Conservation (phyloP, 1,140 invertebrate genomes). For the Drosophila oshimai region DNA sequence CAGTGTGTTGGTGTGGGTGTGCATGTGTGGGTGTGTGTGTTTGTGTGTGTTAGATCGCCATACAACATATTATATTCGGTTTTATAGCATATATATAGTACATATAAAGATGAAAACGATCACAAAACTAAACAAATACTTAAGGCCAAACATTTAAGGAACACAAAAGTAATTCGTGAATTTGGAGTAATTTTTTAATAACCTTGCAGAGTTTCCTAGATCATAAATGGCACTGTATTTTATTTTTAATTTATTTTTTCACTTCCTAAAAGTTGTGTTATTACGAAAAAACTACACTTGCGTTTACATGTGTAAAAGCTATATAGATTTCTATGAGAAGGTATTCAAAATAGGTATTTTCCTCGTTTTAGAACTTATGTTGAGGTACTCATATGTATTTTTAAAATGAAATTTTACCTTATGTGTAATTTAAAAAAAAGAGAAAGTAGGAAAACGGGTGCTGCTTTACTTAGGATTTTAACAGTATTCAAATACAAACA, state of each 20-base stretch:
- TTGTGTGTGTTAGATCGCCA: conserved; percentile 15
- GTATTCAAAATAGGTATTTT: no score
- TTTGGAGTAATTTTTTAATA: not conserved
- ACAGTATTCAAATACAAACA: no score
- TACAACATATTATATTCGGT: conserved; percentile 5
- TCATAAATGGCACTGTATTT: not conserved
- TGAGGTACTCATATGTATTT: no score
- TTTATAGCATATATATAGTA: not conserved
- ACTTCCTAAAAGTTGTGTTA: no score
- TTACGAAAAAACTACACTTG: no score
- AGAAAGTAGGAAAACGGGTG: no score
- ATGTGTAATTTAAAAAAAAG: no score
- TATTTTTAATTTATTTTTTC: not conserved
- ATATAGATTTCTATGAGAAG: no score
- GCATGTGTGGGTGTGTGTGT: conserved; percentile 8
- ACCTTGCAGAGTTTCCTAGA: not conserved
- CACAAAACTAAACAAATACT: not conserved
- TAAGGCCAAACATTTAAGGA: not conserved
- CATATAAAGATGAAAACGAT: not conserved
- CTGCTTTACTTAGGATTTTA: no score
- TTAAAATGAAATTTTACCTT: no score
- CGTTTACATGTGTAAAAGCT: no score
- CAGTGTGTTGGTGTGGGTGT: not conserved
- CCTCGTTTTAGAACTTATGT: no score
- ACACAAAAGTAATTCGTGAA: not conserved